Evolutionary conservation across 2,797 vertebrate species (phyloP), one percentile per base, ranked within the genome.

Genomic region (Alosa sapidissima): DNA sequence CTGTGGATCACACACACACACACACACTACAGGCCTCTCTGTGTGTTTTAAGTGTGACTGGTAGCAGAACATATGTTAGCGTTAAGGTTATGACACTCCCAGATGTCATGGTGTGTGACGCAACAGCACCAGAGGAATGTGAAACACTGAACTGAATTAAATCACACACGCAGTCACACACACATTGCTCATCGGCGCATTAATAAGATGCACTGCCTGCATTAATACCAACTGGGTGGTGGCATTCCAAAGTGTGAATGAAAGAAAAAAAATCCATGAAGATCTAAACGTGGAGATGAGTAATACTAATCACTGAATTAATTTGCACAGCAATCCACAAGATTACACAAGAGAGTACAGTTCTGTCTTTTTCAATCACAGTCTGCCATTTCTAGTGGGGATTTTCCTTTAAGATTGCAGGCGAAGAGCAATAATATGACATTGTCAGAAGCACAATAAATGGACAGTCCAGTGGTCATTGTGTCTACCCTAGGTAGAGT

Each of bases 241-340:
- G 65, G 33, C 33, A 75, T 75, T 75, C 33, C 41, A 45, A 75
- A 41, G 68, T 75, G 68, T 41, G 68, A 75, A 75, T 41, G 13
- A 41, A n/a, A 65, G 24, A 65, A 24, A 65, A 65, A 28, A 75
- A 41, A 41, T 75, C 68, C 13, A 19, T 45, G 14, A 5, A 16
- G 33, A 75, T 75, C 68, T 75, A 75, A 36, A 75, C 41, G 68
- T 45, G 68, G 68, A 41, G 4, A 45, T 75, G 68, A 75, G 68
- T 75, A 75, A 75, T 75, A 72, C 13, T 14, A 75, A 45, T 41
- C 33, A 75, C 68, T 41, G 68, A 16, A 75, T 41, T 41, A 14
- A 75, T 75, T 75, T 75, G 68, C 68, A 75, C 5, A 75, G 68
- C 68, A 41, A 75, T 41, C 65, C 13, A 72, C 68, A 75, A 75